Percentiles rank a stretch among this genome's conserved stretches.
Evolutionary conservation across 2,888 invertebrate genomes (phyloP).

Genomic region (Hirtodrosophila duncani): DNA sequence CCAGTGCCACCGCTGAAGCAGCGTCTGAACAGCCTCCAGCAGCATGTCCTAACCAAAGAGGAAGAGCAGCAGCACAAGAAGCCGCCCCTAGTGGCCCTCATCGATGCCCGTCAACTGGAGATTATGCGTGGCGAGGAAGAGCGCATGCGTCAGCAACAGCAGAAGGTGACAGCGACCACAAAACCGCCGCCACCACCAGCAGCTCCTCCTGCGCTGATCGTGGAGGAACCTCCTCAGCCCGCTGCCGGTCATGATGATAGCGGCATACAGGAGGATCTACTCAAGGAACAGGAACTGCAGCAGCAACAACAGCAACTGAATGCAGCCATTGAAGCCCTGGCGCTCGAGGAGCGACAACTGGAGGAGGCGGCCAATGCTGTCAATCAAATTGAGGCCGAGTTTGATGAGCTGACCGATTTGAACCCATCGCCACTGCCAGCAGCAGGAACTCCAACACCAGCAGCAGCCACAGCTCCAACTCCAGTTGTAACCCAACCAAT

Average conservation of each 20-base stretch:
- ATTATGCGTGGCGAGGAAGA: constrained; percentile 78
- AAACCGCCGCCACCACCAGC: constrained; percentile 29
- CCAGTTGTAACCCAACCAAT: constrained; percentile 16
- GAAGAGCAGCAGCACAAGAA: constrained; percentile 70
- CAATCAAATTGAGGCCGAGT: constrained; percentile 74
- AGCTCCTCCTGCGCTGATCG: constrained; percentile 40
- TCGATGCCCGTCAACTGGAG: constrained; percentile 79
- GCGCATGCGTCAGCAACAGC: constrained; percentile 47
- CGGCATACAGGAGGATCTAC: constrained; percentile 85
- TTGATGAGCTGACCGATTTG: constrained; percentile 61
- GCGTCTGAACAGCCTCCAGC: constrained; percentile 77
- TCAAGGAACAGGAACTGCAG: constrained; percentile 79
- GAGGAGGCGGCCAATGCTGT: constrained; percentile 73
- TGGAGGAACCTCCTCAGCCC: constrained; percentile 78
- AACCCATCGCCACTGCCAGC: constrained; percentile 54
- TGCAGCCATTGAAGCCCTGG: constrained; percentile 72
- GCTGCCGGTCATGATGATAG: constrained; percentile 82
- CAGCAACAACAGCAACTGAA: constrained; percentile 70
- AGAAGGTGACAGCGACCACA: constrained; percentile 5
- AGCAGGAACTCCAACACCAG: constrained; percentile 8
- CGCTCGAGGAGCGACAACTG: constrained; percentile 69
- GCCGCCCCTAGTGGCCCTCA: constrained; percentile 72
- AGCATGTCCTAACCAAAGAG: constrained; percentile 76
- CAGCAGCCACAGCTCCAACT: constrained; percentile 10
- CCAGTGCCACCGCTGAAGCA: constrained; percentile 77